phyloP scores from a whole-genome alignment of 2,888 invertebrate genomes.

The Caenorhabditis sp. region DNA sequence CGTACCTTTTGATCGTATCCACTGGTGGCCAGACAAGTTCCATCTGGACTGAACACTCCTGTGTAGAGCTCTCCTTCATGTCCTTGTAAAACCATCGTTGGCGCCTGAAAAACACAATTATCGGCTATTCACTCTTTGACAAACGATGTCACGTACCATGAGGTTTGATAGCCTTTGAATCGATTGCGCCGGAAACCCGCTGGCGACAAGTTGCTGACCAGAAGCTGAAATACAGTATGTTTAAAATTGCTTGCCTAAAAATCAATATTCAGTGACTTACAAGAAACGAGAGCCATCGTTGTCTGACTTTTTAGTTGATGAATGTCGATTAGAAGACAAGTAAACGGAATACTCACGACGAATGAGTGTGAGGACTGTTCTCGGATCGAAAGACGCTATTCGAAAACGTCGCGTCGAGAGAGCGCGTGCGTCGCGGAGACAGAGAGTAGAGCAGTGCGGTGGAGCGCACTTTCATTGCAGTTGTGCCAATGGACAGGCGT shows the following conservation, averaged over 20 bases:
- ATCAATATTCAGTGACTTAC: conserved; percentile 15
- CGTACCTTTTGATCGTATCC: conserved; percentile 94
- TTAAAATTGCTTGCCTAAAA: not conserved
- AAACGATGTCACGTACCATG: conserved; percentile 14
- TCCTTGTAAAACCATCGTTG: conserved; percentile 84
- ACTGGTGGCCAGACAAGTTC: conserved; percentile 91
- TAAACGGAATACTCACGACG: not conserved
- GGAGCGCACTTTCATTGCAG: too few species aligned
- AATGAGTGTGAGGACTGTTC: not conserved
- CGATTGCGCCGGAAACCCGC: conserved; percentile 5
- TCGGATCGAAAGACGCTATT: too few species aligned
- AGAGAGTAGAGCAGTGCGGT: too few species aligned
- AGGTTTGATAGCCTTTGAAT: conserved; percentile 23
- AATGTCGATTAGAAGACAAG: too few species aligned
- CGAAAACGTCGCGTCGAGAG: too few species aligned
- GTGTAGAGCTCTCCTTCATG: conserved; percentile 97
- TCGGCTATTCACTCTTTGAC: not conserved
- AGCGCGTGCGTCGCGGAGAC: too few species aligned
- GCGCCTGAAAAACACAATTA: conserved; percentile 51
- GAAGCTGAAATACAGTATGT: conserved; percentile 16
- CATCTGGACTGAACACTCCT: conserved; percentile 95
- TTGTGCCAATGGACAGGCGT: too few species aligned
- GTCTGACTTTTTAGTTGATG: not conserved
- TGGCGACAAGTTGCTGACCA: conserved; percentile 27
- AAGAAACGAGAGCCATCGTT: conserved; percentile 37